Evolutionary conservation across 2,113 vertebrate species (phyloP), one percentile per base, ranked within the genome.

Genomic region (Isichthys henryi): DNA sequence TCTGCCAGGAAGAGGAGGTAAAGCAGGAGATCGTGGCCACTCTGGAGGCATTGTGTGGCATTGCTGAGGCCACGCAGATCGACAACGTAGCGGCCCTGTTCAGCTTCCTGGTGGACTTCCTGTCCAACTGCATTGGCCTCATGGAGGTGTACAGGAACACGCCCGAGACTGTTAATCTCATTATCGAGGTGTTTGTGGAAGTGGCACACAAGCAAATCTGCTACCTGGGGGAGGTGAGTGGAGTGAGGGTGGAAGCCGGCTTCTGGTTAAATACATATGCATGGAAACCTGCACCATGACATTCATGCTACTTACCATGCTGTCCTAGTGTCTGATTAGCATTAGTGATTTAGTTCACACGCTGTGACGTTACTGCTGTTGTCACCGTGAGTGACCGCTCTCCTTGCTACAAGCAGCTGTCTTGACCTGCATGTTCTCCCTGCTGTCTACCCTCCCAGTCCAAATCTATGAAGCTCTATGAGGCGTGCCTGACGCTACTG

Each of bases 201-300:
- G 98, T 99, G 94, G 98, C 98, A 93, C 98, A 99, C 95, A 99
- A 99, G 92, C 98, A 99, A 94, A 99, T 99, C 94, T 99, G 98
- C 91, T 99, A 99, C 94, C 97, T 99, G 92, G 98, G 98, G 95
- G 98, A 99, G 97, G 98, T 99, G 92, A 96, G 95, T 88, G 7
- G 0, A n/a, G 50, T 10, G 43, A 84, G 21, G 82, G 82, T 21
- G 15, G 19, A 13, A 19, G 45, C 39, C 45, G 2, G 7, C 7
- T 84, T 84, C 45, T 84, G 43, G 39, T 48, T 10, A 70, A 80
- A 80, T 80, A 19, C 35, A 19, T 70, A 31, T 70, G 35, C 31
- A 43, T 80, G 31, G 17, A 17, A 43, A 80, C 35, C 35, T 19
- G 10, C 62, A 31, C 62, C 62, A 70, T 31, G 62, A 43, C 35